A percentile compares a stretch with the other conserved stretches of the same genome.
These are phyloP conservation scores for Nasonovia ribisnigri DNA, from an alignment of 2,888 invertebrate genomes.

Conservation along the genomic window DNA sequence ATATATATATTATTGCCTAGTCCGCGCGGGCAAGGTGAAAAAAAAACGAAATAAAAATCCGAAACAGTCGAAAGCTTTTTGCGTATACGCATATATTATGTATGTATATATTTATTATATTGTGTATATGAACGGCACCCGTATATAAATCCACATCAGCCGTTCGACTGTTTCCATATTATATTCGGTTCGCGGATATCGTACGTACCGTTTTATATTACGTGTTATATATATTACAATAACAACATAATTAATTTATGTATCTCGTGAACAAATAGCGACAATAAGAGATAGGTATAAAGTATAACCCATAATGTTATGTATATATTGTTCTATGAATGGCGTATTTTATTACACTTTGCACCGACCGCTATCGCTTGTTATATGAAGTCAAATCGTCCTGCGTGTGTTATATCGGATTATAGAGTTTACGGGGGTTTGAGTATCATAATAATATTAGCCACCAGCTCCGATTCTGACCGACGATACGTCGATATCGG, in stretches of 20 bases:
- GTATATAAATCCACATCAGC: neutral
- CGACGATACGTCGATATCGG: neutral
- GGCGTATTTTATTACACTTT: neutral
- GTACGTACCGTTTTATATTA: no score
- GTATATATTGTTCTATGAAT: neutral
- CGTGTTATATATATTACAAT: no score
- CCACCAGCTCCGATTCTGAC: neutral
- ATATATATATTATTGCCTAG: neutral
- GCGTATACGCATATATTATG: neutral
- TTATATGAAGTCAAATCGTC: neutral
- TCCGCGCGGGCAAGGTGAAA: neutral
- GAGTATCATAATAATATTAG: neutral
- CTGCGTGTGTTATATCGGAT: neutral
- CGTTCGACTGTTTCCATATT: neutral
- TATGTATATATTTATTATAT: neutral
- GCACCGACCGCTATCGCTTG: neutral
- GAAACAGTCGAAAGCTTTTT: constrained; percentile 43
- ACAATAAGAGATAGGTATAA: neutral
- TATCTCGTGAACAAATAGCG: neutral
- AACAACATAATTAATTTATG: neutral
- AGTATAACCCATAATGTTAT: neutral
- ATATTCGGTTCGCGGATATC: neutral
- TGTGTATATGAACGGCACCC: neutral
- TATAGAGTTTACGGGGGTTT: neutral
- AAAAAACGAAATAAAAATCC: neutral